Evolutionary conservation across 2,113 vertebrate species (phyloP).

Genomic region (Scatophagus argus): DNA sequence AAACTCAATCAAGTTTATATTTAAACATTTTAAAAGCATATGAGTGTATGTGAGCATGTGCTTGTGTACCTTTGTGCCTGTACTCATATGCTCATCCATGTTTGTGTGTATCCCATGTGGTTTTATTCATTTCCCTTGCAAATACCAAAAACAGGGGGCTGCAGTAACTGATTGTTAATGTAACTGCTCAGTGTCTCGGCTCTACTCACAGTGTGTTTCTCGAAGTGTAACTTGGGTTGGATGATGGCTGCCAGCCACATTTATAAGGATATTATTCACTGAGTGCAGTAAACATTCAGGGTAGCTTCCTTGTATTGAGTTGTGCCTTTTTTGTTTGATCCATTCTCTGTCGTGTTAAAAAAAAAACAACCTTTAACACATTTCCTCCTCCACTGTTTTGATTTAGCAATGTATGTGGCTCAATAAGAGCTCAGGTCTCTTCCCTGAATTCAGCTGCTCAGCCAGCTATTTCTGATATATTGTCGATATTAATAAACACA

Average conservation of each 20-base stretch:
- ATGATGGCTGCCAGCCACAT: constrained; percentile 1
- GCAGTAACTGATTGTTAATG: constrained; percentile 35
- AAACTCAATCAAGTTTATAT: constrained; percentile 5
- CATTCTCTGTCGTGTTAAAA: constrained; percentile 8
- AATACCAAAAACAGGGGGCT: constrained; percentile 29
- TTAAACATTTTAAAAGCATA: constrained; percentile 2
- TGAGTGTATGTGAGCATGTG: not conserved
- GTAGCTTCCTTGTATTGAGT: not conserved
- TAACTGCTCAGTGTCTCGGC: constrained; percentile 13
- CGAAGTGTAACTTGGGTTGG: not conserved
- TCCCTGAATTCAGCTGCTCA: not conserved
- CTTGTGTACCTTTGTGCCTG: not conserved
- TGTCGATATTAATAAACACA: not conserved
- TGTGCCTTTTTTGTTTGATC: constrained; percentile 1
- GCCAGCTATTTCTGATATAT: not conserved
- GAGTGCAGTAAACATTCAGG: not conserved
- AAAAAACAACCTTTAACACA: not conserved
- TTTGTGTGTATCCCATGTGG: not conserved
- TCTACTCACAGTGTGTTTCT: not conserved
- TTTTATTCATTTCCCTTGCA: constrained; percentile 65
- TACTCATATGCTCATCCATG: not conserved
- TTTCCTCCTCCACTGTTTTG: not conserved
- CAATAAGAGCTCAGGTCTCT: not conserved
- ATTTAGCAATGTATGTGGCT: constrained; percentile 9
- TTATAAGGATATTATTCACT: not conserved